Evolutionary conservation across 2,888 invertebrate genomes (phyloP).

Genomic region (Andrena trimmerana): DNA sequence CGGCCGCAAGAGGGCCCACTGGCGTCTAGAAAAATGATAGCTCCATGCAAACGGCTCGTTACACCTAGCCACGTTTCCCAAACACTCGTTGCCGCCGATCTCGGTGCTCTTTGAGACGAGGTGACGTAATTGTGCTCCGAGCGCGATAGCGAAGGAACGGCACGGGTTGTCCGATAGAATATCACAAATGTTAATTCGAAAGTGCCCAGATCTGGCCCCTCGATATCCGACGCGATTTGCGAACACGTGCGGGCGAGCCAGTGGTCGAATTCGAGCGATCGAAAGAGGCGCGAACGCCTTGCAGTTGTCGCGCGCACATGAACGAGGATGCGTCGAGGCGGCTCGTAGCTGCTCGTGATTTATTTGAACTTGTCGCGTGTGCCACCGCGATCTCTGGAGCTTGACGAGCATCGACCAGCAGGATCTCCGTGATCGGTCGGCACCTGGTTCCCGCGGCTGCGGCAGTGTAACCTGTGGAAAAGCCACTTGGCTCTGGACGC

Average conservation of each 20-base stretch:
- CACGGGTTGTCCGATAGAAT: background rate
- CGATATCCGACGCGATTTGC: background rate
- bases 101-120: background rate
- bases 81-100: background rate
- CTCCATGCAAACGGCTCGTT: no score
- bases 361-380: slow-evolving; percentile 33
- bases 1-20: background rate
- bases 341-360: slow-evolving; percentile 17
- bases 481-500: slow-evolving; percentile 4
- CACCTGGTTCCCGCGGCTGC: background rate
- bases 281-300: slow-evolving; percentile 29
- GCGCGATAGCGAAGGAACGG: background rate
- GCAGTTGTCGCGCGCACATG: slow-evolving; percentile 50
- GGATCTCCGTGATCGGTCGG: background rate
- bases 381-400: slow-evolving; percentile 19
- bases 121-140: background rate
- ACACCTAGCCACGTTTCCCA: background rate
- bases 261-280: slow-evolving; percentile 28
- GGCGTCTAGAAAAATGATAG: no score
- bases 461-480: slow-evolving; percentile 8
- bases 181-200: background rate
- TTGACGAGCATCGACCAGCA: background rate
- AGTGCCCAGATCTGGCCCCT: background rate
- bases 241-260: slow-evolving; percentile 28
- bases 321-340: slow-evolving; percentile 37